Conservation (phyloP, 2,113 vertebrate species). For the Gracilinanus agilis region DNA sequence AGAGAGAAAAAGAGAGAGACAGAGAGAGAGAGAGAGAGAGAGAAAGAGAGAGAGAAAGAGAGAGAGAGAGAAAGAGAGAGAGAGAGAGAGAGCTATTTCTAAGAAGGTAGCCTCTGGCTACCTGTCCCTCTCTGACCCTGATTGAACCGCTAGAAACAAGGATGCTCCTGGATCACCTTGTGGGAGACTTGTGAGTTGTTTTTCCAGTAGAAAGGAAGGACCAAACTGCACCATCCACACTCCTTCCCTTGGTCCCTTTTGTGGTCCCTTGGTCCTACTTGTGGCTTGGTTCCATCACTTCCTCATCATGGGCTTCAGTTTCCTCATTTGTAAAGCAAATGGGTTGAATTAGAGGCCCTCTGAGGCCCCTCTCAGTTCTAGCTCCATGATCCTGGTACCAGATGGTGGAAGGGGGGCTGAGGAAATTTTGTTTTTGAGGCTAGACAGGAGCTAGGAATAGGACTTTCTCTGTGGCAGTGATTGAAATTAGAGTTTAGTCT, state of each 20-base stretch:
- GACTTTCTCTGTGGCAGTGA: not conserved
- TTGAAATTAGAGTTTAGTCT: not conserved
- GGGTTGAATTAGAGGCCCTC: too few species aligned
- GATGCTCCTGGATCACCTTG: not conserved
- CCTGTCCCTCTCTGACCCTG: not conserved
- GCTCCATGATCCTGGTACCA: too few species aligned
- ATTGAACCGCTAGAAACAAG: not conserved
- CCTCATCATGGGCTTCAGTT: not conserved
- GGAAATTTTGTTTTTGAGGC: not conserved
- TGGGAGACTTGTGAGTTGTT: not conserved
- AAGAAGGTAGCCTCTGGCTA: not conserved
- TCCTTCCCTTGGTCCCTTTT: not conserved
- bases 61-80: too few species aligned
- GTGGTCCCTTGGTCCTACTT: not conserved
- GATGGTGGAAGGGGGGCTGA: not conserved
- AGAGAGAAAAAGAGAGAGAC: too few species aligned
- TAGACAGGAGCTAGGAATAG: constrained; percentile 19
- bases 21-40: too few species aligned
- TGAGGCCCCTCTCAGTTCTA: not conserved
- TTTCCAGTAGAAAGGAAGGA: not conserved
- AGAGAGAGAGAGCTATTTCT: not conserved
- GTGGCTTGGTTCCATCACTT: not conserved
- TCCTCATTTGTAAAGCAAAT: not conserved
- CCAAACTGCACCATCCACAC: not conserved
- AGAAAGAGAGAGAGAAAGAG: too few species aligned